A percentile compares a stretch with the other conserved stretches of the same genome.
These are phyloP conservation scores for Eretmocerus hayati DNA, from an alignment of 2,888 invertebrate genomes.

Conservation along the genomic window DNA sequence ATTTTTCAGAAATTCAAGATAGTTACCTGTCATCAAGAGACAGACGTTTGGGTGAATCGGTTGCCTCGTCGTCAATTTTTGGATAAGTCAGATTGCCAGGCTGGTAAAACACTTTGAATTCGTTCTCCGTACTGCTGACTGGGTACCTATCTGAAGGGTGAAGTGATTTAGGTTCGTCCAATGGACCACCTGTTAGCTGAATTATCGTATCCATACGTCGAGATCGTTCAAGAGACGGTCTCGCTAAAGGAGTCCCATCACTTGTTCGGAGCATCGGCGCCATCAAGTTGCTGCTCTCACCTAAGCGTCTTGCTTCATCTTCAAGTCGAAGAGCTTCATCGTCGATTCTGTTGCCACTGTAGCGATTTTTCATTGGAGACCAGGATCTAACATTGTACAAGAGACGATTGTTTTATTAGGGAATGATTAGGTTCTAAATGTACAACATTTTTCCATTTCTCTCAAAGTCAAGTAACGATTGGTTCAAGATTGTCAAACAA, in stretches of 20 bases:
- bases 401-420: not conserved
- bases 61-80: slow-evolving; percentile 38
- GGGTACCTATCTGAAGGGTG: not conserved
- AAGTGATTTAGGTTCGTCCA: slow-evolving; percentile 18
- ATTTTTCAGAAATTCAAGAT: not conserved
- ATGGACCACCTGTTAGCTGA: slow-evolving; percentile 30
- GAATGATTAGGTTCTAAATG: too few species aligned
- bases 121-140: slow-evolving; percentile 28
- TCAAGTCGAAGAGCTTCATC: slow-evolving; percentile 11
- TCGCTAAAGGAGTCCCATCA: not conserved
- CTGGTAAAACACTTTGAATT: slow-evolving; percentile 35
- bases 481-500: too few species aligned
- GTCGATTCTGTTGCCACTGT: not conserved
- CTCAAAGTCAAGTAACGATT: too few species aligned
- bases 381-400: slow-evolving; percentile 11
- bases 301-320: slow-evolving; percentile 11
- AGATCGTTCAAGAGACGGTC: not conserved
- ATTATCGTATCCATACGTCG: slow-evolving; percentile 39
- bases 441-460: too few species aligned
- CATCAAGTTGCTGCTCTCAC: not conserved
- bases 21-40: slow-evolving; percentile 53
- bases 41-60: slow-evolving; percentile 52
- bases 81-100: slow-evolving; percentile 43
- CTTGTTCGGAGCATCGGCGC: not conserved
- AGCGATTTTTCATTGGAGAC: slow-evolving; percentile 17